Conservation (phyloP, 2,113 vertebrate species). For the Cyanistes caeruleus region DNA sequence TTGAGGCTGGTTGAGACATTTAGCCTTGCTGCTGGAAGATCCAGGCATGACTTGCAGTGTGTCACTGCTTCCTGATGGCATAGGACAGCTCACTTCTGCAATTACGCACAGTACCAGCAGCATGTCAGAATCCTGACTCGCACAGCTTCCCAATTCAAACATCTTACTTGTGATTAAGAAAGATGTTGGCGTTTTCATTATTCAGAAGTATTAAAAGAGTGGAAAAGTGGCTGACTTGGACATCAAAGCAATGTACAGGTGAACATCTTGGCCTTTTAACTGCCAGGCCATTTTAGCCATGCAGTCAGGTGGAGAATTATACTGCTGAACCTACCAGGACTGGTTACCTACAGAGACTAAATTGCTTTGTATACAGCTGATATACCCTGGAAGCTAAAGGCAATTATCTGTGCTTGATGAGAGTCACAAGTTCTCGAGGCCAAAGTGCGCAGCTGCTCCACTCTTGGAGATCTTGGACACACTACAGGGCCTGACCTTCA, state of each 20-base stretch:
- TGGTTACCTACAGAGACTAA: neutral
- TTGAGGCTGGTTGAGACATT: neutral
- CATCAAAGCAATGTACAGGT: neutral
- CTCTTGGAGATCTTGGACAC: neutral
- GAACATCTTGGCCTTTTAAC: slow-evolving; percentile 16
- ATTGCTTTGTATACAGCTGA: neutral
- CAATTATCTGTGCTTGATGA: neutral
- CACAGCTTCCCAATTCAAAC: neutral
- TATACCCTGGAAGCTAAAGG: neutral
- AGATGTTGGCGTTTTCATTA: neutral
- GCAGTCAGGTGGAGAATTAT: neutral
- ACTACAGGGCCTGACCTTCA: neutral
- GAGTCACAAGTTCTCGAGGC: neutral
- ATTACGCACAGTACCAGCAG: neutral
- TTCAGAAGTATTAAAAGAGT: neutral
- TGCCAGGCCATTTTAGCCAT: neutral
- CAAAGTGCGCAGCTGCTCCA: neutral
- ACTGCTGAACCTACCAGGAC: neutral
- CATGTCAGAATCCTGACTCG: neutral
- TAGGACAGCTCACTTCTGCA: neutral
- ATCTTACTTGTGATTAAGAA: neutral
- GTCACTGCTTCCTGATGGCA: neutral
- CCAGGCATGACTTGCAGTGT: neutral
- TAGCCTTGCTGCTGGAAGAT: neutral
- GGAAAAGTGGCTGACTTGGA: neutral